A percentile compares a stretch with the other conserved stretches of the same genome.
phyloP scores from a whole-genome alignment of 53 echinoderm and acorn worm species.

The Paelopatides confundens region DNA sequence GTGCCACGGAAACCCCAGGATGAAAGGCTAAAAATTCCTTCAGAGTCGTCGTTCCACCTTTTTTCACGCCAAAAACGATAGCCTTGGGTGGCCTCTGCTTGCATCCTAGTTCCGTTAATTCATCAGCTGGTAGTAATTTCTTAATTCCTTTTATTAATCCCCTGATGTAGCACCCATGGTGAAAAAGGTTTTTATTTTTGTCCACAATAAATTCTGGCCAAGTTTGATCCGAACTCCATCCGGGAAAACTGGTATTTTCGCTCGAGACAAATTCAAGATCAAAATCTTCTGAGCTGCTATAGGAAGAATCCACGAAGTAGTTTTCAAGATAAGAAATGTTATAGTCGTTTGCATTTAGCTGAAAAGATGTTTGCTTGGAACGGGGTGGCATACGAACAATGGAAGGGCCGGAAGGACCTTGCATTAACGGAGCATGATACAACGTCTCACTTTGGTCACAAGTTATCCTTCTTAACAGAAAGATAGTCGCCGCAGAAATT shows the following conservation, averaged over 20 bases:
- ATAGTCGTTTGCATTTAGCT: not conserved
- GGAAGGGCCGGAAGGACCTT: not conserved
- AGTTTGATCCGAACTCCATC: not conserved
- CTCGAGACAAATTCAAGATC: not conserved
- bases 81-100: constrained; percentile 70
- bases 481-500: not conserved
- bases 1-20: constrained; percentile 78
- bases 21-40: constrained; percentile 87
- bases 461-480: not conserved
- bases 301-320: not conserved
- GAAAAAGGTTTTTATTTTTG: not conserved
- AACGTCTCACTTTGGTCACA: not conserved
- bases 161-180: constrained; percentile 61
- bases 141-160: not conserved
- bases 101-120: constrained; percentile 60
- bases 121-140: constrained; percentile 19
- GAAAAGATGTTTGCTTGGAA: not conserved
- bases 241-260: not conserved
- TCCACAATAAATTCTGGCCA: not conserved
- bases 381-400: not conserved
- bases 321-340: not conserved
- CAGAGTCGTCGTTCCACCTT: constrained; percentile 87
- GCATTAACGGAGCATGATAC: not conserved
- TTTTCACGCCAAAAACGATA: constrained; percentile 84
- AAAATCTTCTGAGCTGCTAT: not conserved